These are phyloP conservation scores for Meiosimyza platycephala DNA, from an alignment of 2,888 invertebrate genomes.

Conservation along the genomic window DNA sequence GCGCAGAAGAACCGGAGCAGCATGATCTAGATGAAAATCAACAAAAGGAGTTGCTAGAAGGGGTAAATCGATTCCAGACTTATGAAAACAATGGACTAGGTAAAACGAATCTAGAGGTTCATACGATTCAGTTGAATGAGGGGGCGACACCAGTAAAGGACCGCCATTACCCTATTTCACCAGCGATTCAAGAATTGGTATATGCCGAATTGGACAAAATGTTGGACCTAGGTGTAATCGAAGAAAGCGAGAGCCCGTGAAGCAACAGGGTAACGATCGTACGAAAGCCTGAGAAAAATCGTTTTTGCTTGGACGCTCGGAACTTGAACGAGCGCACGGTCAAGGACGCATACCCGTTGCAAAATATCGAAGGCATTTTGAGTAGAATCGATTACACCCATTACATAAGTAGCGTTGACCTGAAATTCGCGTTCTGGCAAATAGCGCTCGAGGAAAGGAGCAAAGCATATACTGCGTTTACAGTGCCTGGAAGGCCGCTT, in stretches of 20 bases:
- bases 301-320: too few species aligned
- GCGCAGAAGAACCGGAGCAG: too few species aligned
- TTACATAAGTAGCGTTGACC: too few species aligned
- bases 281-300: neutral
- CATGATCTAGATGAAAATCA: too few species aligned
- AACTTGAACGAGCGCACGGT: too few species aligned
- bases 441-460: too few species aligned
- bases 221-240: neutral
- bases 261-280: neutral
- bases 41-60: too few species aligned
- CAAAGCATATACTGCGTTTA: neutral
- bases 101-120: conserved; percentile 1
- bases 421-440: too few species aligned
- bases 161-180: conserved; percentile 3
- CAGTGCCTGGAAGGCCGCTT: neutral
- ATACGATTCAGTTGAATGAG: conserved; percentile 22
- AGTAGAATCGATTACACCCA: too few species aligned
- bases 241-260: neutral
- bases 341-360: too few species aligned
- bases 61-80: neutral
- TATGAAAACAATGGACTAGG: neutral
- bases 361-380: too few species aligned
- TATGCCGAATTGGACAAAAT: too few species aligned
- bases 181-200: neutral
- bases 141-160: conserved; percentile 25